Percentiles rank a stretch among this genome's conserved stretches.
These are phyloP conservation scores for Sarcophaga peregrina DNA, from an alignment of 1,140 invertebrate genomes.

Conservation along the genomic window DNA sequence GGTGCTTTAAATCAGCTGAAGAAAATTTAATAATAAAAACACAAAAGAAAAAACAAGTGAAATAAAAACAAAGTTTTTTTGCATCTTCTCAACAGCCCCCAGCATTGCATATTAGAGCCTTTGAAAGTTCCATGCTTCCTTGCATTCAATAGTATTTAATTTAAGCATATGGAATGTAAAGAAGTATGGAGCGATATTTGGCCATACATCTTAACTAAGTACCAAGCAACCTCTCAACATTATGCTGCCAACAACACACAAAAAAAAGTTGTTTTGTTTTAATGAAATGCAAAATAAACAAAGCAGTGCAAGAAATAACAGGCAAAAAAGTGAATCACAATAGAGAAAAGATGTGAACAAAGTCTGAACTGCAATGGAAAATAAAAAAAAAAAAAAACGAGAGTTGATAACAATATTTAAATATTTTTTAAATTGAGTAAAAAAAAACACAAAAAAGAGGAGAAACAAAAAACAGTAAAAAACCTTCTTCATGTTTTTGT, in stretches of 20 bases:
- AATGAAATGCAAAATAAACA: not conserved
- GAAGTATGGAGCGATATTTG: constrained; percentile 66
- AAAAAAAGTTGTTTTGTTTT: not conserved
- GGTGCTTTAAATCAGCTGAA: no score
- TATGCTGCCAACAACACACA: no score
- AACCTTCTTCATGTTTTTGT: no score
- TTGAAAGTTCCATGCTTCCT: constrained; percentile 67
- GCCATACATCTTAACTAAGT: constrained; percentile 50
- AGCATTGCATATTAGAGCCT: constrained; percentile 48
- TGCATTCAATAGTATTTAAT: constrained; percentile 66
- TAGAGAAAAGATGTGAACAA: not conserved
- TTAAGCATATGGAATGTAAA: constrained; percentile 67
- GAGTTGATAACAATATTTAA: constrained; percentile 13
- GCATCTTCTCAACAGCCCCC: not conserved
- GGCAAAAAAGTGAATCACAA: no score
- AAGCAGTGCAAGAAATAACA: not conserved
- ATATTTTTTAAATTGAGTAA: not conserved
- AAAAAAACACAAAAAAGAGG: not conserved
- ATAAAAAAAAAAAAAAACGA: constrained; percentile 2
- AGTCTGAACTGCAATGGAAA: not conserved
- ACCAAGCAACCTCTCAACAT: not conserved
- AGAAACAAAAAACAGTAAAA: not conserved
- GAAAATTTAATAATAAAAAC: not conserved
- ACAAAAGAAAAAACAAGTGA: not conserved
- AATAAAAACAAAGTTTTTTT: not conserved